phyloP scores from a whole-genome alignment of 2,888 invertebrate species.

The Ligdia adustata region DNA sequence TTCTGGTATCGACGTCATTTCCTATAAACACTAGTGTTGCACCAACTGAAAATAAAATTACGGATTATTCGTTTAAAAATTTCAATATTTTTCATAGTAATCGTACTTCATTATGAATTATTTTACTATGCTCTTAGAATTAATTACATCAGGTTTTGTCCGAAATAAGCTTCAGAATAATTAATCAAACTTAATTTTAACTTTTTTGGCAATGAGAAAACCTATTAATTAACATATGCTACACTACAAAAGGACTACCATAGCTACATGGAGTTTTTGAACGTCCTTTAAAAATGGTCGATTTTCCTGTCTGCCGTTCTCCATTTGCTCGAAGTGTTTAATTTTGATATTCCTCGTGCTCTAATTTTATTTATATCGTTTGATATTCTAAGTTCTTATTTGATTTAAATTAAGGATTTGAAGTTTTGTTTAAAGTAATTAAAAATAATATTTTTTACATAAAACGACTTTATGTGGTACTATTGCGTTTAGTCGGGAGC shows the following conservation, averaged over 20 bases:
- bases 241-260: slow-evolving; percentile 1
- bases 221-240: neutral
- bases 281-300: slow-evolving; percentile 77
- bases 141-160: no score
- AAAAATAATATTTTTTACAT: slow-evolving; percentile 61
- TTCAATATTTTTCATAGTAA: no score
- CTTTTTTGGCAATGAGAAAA: no score
- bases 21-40: slow-evolving; percentile 57
- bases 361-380: slow-evolving; percentile 70
- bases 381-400: slow-evolving; percentile 78
- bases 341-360: slow-evolving; percentile 70
- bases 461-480: slow-evolving; percentile 88
- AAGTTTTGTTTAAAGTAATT: slow-evolving; percentile 60
- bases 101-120: no score
- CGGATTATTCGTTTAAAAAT: no score
- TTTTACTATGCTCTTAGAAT: no score
- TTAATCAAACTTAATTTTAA: no score
- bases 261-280: slow-evolving; percentile 45
- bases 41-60: no score
- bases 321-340: slow-evolving; percentile 76
- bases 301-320: slow-evolving; percentile 82
- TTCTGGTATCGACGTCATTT: slow-evolving; percentile 57
- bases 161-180: no score
- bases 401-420: slow-evolving; percentile 70
- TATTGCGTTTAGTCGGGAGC: slow-evolving; percentile 91